These are phyloP conservation scores for Anthophora plumipes DNA, from an alignment of 2,888 invertebrate species.

Conservation along the genomic window DNA sequence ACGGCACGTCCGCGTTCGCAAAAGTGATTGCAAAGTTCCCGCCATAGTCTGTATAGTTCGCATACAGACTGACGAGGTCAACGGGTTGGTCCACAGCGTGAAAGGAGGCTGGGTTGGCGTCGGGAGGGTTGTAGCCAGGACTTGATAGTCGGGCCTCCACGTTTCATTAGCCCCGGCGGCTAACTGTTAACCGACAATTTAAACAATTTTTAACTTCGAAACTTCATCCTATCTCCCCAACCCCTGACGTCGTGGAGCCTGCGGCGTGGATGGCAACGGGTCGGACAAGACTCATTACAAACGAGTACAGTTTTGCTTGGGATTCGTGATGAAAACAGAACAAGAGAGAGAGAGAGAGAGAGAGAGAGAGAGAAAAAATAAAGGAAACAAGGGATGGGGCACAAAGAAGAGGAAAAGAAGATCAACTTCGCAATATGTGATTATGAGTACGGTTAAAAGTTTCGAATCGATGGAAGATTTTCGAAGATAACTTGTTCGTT, in stretches of 20 bases:
- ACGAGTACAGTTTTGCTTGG: slow-evolving; percentile 46
- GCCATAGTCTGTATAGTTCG: slow-evolving; percentile 52
- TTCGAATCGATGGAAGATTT: slow-evolving; percentile 79
- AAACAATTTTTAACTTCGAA: slow-evolving; percentile 83
- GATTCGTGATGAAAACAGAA: slow-evolving; percentile 30
- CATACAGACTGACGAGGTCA: slow-evolving; percentile 64
- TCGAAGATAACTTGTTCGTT: slow-evolving; percentile 12
- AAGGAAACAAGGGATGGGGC: background rate
- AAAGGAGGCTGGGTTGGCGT: slow-evolving; percentile 43
- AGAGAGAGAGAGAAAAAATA: too few species aligned
- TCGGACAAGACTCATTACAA: slow-evolving; percentile 70
- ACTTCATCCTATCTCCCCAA: slow-evolving; percentile 68
- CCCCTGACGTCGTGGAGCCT: slow-evolving; percentile 60
- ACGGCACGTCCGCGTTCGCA: slow-evolving; percentile 47
- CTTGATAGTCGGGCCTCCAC: slow-evolving; percentile 73
- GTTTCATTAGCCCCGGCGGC: slow-evolving; percentile 82
- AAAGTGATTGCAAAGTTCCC: slow-evolving; percentile 70
- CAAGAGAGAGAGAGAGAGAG: slow-evolving; percentile 17
- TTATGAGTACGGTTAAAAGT: slow-evolving; percentile 81
- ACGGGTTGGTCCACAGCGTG: slow-evolving; percentile 54
- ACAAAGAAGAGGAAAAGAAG: slow-evolving; percentile 43
- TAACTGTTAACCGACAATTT: slow-evolving; percentile 83
- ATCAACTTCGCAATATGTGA: slow-evolving; percentile 81
- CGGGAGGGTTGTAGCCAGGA: slow-evolving; percentile 54
- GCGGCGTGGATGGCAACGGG: slow-evolving; percentile 71